Base-by-base conservation (phyloP, 2,113 vertebrate species). In the Hippolais icterina region DNA sequence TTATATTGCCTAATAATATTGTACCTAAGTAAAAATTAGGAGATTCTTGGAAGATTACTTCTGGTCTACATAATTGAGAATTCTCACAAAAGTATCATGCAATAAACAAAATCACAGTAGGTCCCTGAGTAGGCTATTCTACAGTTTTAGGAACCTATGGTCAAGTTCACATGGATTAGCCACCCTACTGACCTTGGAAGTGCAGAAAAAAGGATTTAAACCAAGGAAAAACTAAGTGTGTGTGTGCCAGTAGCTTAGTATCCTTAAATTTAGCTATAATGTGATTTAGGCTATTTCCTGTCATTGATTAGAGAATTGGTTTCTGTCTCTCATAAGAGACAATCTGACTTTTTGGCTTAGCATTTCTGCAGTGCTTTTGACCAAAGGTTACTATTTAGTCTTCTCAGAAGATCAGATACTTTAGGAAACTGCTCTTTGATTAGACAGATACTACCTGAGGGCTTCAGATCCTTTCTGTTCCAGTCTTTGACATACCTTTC, bases 401-500 rank as follows among this genome's bases (percentile, higher is more conserved):
- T 63, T 71, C 47, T 75, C 31, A 89, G 56, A 85, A 75, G 46
- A 15, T 42, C 37, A 78, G 9, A 29, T 2, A 19, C 21, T 44
- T 66, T 23, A 66, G 57, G 28, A 46, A 89, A 31, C 7, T 50
- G 13, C 2, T 66, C 12, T 83, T 78, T 0, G 0, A 23, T 61
- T 47, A 27, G 56, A 74, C 19, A 69, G 31, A 12, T n/a, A 10
- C 3, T 69, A 14, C 21, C 50, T 33, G 11, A 66, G 23, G 42
- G 13, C 12, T n/a, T 82, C 22, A 56, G 9, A 53, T 24, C 6
- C 28, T 57, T 57, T 47, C 24, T 59, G 10, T 29, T 59, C 19
- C 0, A 0, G 15, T 47, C 5, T 70, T 57, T 60, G 49, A 42
- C 8, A 4, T 6, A 15, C 11, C 9, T 57, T 83, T 60, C 0